Conservation (phyloP, 2,888 invertebrate species). For the Andrena haemorrhoa region DNA sequence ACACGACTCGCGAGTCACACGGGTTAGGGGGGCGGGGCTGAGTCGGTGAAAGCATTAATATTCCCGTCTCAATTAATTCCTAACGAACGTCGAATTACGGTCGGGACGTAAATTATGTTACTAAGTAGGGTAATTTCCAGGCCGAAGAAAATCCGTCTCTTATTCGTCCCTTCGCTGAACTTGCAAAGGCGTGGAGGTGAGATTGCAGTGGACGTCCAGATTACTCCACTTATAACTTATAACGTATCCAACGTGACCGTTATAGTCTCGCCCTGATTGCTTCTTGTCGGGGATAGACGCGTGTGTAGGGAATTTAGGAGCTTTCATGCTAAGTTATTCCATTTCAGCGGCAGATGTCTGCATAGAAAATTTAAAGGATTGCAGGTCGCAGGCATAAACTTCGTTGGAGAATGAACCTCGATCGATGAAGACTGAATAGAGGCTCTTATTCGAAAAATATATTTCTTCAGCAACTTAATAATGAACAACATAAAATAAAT, state of each 20-base stretch:
- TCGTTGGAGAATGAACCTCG: not conserved
- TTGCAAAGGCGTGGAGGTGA: not conserved
- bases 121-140: constrained; percentile 8
- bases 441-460: not conserved
- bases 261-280: constrained; percentile 5
- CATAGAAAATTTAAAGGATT: not conserved
- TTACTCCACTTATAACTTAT: constrained; percentile 6
- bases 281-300: not conserved
- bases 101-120: constrained; percentile 10
- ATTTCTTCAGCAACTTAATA: not conserved
- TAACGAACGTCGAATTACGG: constrained; percentile 41
- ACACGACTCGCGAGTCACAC: constrained; percentile 13
- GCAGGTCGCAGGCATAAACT: not conserved
- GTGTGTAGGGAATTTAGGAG: constrained; percentile 1
- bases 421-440: not conserved
- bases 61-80: constrained; percentile 38
- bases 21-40: too few species aligned
- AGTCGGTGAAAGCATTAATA: constrained; percentile 23
- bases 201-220: constrained; percentile 9
- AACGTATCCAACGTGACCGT: not conserved
- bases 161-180: not conserved
- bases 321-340: not conserved
- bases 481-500: not conserved
- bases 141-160: constrained; percentile 35
- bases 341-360: not conserved